Evolutionary conservation across 2,888 invertebrate genomes (phyloP).

Genomic region (Gymnosoma rotundatum): DNA sequence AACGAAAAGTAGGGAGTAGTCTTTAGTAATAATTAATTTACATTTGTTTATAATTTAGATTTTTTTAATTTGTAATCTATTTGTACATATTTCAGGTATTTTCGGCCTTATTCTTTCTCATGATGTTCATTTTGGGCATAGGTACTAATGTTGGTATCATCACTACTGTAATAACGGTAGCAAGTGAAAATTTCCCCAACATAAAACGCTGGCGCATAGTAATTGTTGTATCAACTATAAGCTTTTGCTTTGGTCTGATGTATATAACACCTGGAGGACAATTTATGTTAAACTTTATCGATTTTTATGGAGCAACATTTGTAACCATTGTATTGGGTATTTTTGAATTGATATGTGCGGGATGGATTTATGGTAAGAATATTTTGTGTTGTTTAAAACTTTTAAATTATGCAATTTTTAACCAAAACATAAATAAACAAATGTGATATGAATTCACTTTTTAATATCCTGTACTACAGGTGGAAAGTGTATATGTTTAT

Average conservation of each 20-base stretch:
- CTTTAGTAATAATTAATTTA: too few species aligned
- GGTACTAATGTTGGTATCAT: conserved; percentile 83
- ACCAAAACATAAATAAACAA: too few species aligned
- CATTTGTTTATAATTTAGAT: too few species aligned
- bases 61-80: too few species aligned
- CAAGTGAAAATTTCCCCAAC: conserved; percentile 81
- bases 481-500: too few species aligned
- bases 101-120: conserved; percentile 84
- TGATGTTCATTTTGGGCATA: conserved; percentile 84
- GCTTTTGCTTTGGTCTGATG: conserved; percentile 84
- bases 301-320: conserved; percentile 89
- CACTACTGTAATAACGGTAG: conserved; percentile 82
- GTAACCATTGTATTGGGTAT: conserved; percentile 87
- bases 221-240: conserved; percentile 80
- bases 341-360: conserved; percentile 86
- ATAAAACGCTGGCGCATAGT: conserved; percentile 83
- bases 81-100: conserved; percentile 83
- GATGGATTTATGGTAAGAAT: conserved; percentile 88
- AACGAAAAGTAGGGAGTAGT: too few species aligned
- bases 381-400: too few species aligned
- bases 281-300: conserved; percentile 87
- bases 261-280: conserved; percentile 89
- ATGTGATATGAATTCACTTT: too few species aligned
- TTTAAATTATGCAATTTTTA: too few species aligned
- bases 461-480: too few species aligned